These are phyloP conservation scores for Calliphora vicina DNA, from an alignment of 1,140 invertebrate species.

Conservation along the genomic window DNA sequence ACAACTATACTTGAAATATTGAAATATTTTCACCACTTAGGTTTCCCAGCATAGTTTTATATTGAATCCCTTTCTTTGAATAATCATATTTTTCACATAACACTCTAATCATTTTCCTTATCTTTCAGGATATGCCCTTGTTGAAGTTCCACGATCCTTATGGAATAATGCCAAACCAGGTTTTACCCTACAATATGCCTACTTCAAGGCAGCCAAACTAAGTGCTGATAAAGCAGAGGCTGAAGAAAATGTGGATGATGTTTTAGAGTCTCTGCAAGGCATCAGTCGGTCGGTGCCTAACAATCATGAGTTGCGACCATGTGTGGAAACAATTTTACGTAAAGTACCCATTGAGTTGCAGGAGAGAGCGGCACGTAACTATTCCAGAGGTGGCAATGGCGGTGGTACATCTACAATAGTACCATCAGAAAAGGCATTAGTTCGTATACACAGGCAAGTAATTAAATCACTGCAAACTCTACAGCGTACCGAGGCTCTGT, in stretches of 20 bases:
- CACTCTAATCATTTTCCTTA: neutral
- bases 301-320: constrained; percentile 72
- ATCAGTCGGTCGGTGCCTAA: constrained; percentile 73
- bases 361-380: constrained; percentile 66
- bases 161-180: constrained; percentile 86
- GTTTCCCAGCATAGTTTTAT: no score
- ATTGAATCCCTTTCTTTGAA: no score
- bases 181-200: constrained; percentile 85
- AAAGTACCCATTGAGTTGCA: constrained; percentile 81
- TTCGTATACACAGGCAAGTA: constrained; percentile 82
- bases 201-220: constrained; percentile 97
- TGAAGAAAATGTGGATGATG: constrained; percentile 94
- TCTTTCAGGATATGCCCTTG: constrained; percentile 86
- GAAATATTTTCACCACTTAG: no score
- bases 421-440: constrained; percentile 81
- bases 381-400: constrained; percentile 71
- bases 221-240: constrained; percentile 96
- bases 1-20: no score
- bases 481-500: constrained; percentile 91
- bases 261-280: constrained; percentile 84
- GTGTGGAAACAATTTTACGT: constrained; percentile 87
- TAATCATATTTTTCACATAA: no score
- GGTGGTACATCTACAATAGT: constrained; percentile 74
- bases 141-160: constrained; percentile 90
- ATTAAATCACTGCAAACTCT: constrained; percentile 89